phyloP scores from a whole-genome alignment of 2,113 vertebrate species.

The Platysteira castanea region DNA sequence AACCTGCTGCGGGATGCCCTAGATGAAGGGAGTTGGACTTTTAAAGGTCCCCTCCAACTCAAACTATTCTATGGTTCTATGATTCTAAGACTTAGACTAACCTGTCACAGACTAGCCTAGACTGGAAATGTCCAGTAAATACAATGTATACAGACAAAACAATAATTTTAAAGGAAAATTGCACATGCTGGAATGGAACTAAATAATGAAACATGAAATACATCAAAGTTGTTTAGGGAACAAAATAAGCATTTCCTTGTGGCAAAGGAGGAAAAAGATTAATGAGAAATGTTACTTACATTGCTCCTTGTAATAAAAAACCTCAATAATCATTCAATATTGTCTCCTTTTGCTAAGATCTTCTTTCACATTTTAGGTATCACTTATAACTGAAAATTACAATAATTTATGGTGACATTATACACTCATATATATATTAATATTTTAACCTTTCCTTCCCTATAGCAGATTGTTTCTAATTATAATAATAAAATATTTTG shows the following conservation, averaged over 20 bases:
- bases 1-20: not conserved
- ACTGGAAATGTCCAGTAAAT: not conserved
- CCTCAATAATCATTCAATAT: not conserved
- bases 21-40: not conserved
- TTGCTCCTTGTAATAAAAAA: not conserved
- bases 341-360: not conserved
- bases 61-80: not conserved
- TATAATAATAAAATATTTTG: not conserved
- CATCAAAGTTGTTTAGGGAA: not conserved
- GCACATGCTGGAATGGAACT: not conserved
- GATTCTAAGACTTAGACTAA: not conserved
- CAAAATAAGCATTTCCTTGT: not conserved
- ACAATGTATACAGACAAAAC: not conserved
- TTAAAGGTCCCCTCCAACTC: not conserved
- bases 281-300: not conserved
- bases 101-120: not conserved
- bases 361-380: not conserved
- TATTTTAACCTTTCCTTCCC: not conserved
- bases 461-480: not conserved
- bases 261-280: not conserved
- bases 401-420: not conserved
- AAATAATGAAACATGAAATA: not conserved
- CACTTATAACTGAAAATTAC: not conserved
- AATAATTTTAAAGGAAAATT: not conserved
- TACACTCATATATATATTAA: not conserved